These are phyloP conservation scores for Lepidurus arcticus DNA, from an alignment of 1,140 invertebrate genomes.

Conservation along the genomic window DNA sequence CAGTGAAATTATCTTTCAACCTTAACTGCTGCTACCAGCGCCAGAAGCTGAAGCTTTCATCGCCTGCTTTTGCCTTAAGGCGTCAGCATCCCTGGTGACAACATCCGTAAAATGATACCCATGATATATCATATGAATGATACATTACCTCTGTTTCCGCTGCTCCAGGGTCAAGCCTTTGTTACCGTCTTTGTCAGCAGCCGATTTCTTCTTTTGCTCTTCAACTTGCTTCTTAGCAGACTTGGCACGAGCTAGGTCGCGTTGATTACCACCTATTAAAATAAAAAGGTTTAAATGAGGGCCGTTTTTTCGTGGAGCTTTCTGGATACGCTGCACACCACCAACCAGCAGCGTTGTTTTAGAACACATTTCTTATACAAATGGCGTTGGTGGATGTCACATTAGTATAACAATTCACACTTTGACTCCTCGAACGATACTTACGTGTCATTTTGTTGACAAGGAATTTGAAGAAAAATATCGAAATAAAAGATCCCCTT, in stretches of 20 bases:
- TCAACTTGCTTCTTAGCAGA: conserved; percentile 72
- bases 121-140: not conserved
- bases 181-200: conserved; percentile 56
- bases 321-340: not conserved
- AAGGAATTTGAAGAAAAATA: not conserved
- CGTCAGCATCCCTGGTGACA: not conserved
- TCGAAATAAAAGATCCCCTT: conserved; percentile 18
- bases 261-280: conserved; percentile 64
- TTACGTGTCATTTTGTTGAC: not conserved
- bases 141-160: conserved; percentile 66
- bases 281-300: conserved; percentile 23
- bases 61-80: not conserved
- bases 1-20: not conserved
- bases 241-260: conserved; percentile 75
- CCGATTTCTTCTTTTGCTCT: conserved; percentile 57
- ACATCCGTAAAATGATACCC: not conserved
- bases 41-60: not conserved
- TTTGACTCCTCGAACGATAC: not conserved
- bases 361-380: not conserved
- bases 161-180: conserved; percentile 66
- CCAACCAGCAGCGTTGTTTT: not conserved
- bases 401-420: not conserved
- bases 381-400: too few relatives aligned
- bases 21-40: not conserved
- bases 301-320: not conserved